Base-by-base conservation (phyloP, 2,113 vertebrate genomes). In the Aix galericulata region DNA sequence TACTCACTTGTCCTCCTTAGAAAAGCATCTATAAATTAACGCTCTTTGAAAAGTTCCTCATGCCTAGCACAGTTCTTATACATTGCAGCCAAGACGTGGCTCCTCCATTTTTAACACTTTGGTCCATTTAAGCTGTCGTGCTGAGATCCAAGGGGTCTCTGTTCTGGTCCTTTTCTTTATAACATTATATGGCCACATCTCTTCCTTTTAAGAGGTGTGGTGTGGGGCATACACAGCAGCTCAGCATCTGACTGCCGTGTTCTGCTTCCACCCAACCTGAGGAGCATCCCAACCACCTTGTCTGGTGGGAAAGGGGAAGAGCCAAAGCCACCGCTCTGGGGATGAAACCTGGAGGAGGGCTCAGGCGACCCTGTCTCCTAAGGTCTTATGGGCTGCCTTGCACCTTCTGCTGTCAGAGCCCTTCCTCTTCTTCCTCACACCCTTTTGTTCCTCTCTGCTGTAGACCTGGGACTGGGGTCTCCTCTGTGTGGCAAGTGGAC, bases 21-120 rank as follows among this genome's bases (percentile, higher is more conserved):
- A 93, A 97, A 95, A 95, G 67, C 59, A 56, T 89, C 93, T 67
- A 89, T 95, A 97, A 95, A 96, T 96, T 95, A 95, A 25, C 55
- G 80, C 75, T 89, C 78, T 86, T 88, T 77, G 91, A 88, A 87
- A 91, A 88, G 63, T 62, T 93, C 55, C 50, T 76, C 67, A 42
- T 94, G 75, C 63, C 78, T 74, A 74, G 52, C 46, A 74, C 18
- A 36, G 31, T 44, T 94, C 95, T 69, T 85, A 17, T 83, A 23
- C 42, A 21, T 80, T 86, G 26, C 59, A 80, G 40, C 59, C 50
- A 80, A 92, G 88, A 80, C n/a, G 9, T 23, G 31, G 5, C 27
- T 56, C 34, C 67, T 92, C 64, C 5, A 7, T 63, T 87, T 93
- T 91, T 85, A 82, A 58, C 55, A 71, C 75, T 80, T 80, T 17